Conservation (phyloP, 2,888 invertebrate genomes). For the Callyntrura guangdongensis region DNA sequence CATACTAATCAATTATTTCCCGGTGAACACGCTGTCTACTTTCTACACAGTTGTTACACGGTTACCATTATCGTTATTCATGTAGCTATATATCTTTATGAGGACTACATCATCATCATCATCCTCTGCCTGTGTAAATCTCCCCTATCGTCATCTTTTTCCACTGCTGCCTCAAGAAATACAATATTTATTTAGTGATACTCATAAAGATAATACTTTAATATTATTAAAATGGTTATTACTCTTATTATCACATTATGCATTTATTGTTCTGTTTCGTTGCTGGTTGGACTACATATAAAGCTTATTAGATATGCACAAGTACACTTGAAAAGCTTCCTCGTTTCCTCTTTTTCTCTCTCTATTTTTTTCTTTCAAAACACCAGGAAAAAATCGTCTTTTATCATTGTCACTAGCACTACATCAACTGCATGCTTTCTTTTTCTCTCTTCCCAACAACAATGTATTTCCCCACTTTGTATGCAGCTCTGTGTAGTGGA, state of each 20-base stretch:
- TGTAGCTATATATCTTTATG: neutral
- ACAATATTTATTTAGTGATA: neutral
- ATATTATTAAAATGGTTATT: neutral
- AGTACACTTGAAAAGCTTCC: neutral
- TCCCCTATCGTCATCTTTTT: neutral
- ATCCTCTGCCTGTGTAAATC: neutral
- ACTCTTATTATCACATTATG: neutral
- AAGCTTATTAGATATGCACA: neutral
- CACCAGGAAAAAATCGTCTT: neutral
- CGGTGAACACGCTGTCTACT: too few species aligned
- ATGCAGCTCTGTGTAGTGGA: neutral
- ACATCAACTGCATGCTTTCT: neutral
- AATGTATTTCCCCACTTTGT: neutral
- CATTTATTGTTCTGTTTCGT: neutral
- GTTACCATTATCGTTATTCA: neutral
- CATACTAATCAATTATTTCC: too few species aligned
- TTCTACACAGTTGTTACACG: neutral
- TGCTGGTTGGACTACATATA: neutral
- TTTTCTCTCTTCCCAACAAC: neutral
- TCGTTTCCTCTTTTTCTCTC: neutral
- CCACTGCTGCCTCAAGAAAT: neutral
- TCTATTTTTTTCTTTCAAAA: too few species aligned
- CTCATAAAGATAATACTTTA: slow-evolving; percentile 14
- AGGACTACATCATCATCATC: neutral
- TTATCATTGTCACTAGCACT: slow-evolving; percentile 10